A percentile compares a stretch with the other conserved stretches of the same genome.
phyloP scores from a whole-genome alignment of 23 tunicate genomes.

The Diplosoma virens region DNA sequence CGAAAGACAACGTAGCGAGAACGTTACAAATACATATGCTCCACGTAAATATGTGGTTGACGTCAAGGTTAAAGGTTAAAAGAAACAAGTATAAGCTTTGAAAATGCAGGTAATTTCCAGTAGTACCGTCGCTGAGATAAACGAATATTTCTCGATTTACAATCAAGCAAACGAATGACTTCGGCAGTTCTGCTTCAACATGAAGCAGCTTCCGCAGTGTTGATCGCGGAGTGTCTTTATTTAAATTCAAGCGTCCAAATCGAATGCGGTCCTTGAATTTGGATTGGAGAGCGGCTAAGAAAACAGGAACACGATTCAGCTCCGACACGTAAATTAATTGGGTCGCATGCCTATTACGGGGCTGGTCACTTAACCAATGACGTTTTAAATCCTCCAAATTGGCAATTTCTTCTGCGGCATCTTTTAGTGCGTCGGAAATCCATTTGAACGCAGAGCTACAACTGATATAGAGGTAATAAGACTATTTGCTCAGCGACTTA shows the following conservation, averaged over 20 bases:
- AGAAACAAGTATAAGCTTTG: constrained; percentile 19
- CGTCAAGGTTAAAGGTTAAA: constrained; percentile 15
- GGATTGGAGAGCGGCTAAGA: constrained; percentile 6
- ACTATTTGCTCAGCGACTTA: too few relatives aligned
- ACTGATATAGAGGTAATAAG: too few relatives aligned
- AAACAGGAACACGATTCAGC: not conserved
- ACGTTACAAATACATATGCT: constrained; percentile 48
- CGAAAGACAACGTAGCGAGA: constrained; percentile 30
- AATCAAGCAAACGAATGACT: constrained; percentile 16
- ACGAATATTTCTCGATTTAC: not conserved
- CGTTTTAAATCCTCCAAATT: not conserved
- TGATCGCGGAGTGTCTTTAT: not conserved
- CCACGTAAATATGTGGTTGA: constrained; percentile 41
- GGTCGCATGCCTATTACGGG: not conserved
- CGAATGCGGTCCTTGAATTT: constrained; percentile 16
- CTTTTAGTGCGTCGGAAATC: constrained; percentile 7
- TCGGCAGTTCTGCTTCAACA: not conserved
- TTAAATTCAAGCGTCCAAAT: not conserved
- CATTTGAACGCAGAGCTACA: constrained; percentile 16
- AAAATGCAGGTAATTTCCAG: constrained; percentile 20
- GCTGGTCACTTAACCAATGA: not conserved
- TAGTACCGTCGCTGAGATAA: not conserved
- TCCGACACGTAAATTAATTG: constrained; percentile 29
- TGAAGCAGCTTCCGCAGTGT: not conserved
- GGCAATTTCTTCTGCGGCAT: not conserved